Evolutionary conservation across 2,113 vertebrate species (phyloP).

Genomic region (Eleginops maclovinus): DNA sequence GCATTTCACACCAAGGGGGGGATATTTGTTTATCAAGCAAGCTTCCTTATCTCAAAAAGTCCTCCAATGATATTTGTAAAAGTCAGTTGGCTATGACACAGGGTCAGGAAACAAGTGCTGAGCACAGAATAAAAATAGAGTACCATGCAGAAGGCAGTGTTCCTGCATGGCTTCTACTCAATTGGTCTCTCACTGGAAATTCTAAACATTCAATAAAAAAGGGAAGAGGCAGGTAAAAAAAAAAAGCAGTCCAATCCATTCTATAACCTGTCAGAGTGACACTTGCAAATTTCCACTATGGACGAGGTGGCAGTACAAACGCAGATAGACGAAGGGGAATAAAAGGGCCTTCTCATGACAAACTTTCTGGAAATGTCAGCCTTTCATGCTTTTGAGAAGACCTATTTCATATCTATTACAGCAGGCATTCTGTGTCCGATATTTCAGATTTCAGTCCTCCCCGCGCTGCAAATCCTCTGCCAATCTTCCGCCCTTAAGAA

Average conservation of each 20-base stretch:
- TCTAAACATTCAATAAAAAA: slow-evolving; percentile 70
- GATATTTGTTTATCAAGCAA: slow-evolving; percentile 33
- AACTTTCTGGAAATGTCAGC: slow-evolving; percentile 89
- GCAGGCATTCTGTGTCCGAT: slow-evolving; percentile 86
- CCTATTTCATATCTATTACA: slow-evolving; percentile 90
- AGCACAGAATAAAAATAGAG: slow-evolving; percentile 64
- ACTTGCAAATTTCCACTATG: slow-evolving; percentile 84
- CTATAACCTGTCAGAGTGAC: slow-evolving; percentile 84
- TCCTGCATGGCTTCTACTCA: slow-evolving; percentile 1
- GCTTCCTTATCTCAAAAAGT: slow-evolving; percentile 31
- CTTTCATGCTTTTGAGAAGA: slow-evolving; percentile 88
- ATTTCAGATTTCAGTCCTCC: slow-evolving; percentile 87
- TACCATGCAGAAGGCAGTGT: slow-evolving; percentile 54
- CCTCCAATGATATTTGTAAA: slow-evolving; percentile 8
- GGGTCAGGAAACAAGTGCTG: slow-evolving; percentile 65
- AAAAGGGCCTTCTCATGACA: slow-evolving; percentile 86
- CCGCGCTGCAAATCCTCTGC: slow-evolving; percentile 87
- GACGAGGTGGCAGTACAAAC: slow-evolving; percentile 86
- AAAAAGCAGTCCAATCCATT: slow-evolving; percentile 73
- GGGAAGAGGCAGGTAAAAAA: slow-evolving; percentile 37
- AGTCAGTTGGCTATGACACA: slow-evolving; percentile 27
- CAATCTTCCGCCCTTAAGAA: slow-evolving; percentile 88
- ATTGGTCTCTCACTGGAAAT: slow-evolving; percentile 77
- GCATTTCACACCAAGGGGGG: slow-evolving; percentile 31
- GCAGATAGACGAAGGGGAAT: slow-evolving; percentile 83